These are phyloP conservation scores for Elachura formosa DNA, from an alignment of 2,113 vertebrate genomes.

Conservation along the genomic window DNA sequence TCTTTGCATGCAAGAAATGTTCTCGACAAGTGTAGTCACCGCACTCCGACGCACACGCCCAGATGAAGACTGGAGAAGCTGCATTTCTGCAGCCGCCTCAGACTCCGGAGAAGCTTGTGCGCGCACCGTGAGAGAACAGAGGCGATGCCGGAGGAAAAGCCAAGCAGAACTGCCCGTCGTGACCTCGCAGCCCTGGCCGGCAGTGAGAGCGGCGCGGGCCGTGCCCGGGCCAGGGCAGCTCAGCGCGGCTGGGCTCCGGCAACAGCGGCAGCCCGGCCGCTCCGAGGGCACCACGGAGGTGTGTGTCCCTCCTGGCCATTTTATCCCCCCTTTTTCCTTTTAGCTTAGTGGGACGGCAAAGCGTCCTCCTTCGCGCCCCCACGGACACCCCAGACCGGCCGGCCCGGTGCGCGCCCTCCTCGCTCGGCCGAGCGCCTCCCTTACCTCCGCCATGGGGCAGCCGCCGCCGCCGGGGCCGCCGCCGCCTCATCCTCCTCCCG, in stretches of 20 bases:
- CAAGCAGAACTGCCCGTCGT: neutral
- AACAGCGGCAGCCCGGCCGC: neutral
- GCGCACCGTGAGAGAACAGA: neutral
- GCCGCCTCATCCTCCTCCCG: neutral
- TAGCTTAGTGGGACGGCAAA: neutral
- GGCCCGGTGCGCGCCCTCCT: too few species aligned
- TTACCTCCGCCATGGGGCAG: neutral
- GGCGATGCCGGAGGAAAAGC: neutral
- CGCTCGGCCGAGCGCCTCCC: neutral
- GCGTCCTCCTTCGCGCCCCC: too few species aligned
- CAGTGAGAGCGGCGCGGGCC: neutral
- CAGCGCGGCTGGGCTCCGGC: neutral
- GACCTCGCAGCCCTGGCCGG: fast-evolving
- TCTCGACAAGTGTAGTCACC: fast-evolving
- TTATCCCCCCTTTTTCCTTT: too few species aligned
- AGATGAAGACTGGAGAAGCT: neutral
- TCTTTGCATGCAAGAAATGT: fast-evolving
- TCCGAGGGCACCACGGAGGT: fast-evolving
- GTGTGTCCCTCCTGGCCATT: fast-evolving
- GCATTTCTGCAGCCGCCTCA: neutral
- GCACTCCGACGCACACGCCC: fast-evolving
- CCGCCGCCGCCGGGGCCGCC: neutral
- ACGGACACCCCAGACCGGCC: neutral
- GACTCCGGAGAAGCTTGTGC: fast-evolving
- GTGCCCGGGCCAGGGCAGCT: neutral